These are phyloP conservation scores for Mythimna vitellina DNA, from an alignment of 2,888 invertebrate species.

Conservation along the genomic window DNA sequence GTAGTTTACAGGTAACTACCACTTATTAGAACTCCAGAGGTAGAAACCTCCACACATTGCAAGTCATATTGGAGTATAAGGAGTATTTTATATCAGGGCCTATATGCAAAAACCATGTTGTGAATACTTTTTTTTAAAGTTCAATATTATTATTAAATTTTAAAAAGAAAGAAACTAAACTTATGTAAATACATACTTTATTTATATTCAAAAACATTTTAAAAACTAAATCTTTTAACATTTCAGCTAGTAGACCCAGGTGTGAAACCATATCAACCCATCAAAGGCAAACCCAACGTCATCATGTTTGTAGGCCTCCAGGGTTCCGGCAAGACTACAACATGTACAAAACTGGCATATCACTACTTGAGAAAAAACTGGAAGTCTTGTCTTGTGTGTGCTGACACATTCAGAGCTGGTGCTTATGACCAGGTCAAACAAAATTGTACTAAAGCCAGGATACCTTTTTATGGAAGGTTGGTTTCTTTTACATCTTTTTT, in stretches of 20 bases:
- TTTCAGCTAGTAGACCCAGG: slow-evolving; percentile 98
- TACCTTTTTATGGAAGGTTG: slow-evolving; percentile 99
- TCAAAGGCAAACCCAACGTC: slow-evolving; percentile 98
- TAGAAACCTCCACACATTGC: no score
- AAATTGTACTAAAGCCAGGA: slow-evolving; percentile 99
- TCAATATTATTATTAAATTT: no score
- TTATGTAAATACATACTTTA: no score
- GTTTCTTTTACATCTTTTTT: slow-evolving; percentile 24
- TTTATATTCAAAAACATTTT: no score
- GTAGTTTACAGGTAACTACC: no score
- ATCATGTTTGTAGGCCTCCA: slow-evolving; percentile 99
- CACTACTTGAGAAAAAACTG: slow-evolving; percentile 99
- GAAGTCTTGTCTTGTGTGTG: slow-evolving; percentile 99
- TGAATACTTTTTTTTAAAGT: no score
- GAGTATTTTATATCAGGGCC: no score
- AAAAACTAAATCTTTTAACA: not conserved
- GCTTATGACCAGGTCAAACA: slow-evolving; percentile 99
- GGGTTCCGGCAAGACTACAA: slow-evolving; percentile 99
- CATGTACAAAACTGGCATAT: slow-evolving; percentile 99
- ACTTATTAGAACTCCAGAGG: no score
- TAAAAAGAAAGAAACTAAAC: no score
- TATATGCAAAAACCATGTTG: no score
- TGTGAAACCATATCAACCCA: slow-evolving; percentile 98
- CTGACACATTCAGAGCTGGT: slow-evolving; percentile 99
- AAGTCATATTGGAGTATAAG: no score